Evolutionary conservation across 2,113 vertebrate genomes (phyloP).

Genomic region (Nibea albiflora): DNA sequence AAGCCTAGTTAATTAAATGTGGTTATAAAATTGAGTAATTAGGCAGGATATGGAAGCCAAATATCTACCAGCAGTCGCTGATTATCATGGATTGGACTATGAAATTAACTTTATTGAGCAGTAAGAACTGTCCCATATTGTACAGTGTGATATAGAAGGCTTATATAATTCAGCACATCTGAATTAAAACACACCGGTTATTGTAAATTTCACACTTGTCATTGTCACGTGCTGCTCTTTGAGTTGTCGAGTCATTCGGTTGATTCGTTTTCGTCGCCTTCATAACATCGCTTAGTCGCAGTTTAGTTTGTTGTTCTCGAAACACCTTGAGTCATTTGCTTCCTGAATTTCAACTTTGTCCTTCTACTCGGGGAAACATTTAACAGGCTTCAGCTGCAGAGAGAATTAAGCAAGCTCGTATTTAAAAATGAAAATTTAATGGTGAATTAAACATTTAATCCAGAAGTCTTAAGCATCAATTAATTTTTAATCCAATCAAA

Average conservation of each 20-base stretch:
- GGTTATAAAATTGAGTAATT: not conserved
- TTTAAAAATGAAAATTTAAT: conserved; percentile 64
- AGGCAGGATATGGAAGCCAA: not conserved
- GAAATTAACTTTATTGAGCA: conserved; percentile 6
- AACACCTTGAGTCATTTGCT: not conserved
- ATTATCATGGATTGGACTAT: conserved; percentile 18
- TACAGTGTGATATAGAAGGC: not conserved
- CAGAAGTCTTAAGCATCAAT: conserved; percentile 45
- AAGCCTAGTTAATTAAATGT: conserved; percentile 22
- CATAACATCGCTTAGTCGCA: not conserved
- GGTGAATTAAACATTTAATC: conserved; percentile 68
- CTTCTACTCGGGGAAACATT: conserved; percentile 20
- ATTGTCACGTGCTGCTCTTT: not conserved
- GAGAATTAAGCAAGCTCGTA: conserved; percentile 36
- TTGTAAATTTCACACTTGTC: not conserved
- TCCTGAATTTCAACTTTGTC: not conserved
- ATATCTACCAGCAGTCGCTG: not conserved
- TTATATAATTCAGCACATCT: not conserved
- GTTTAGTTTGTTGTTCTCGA: not conserved
- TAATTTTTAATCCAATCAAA: conserved; percentile 68
- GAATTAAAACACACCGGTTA: not conserved
- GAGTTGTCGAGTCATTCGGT: not conserved
- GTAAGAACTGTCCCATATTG: not conserved
- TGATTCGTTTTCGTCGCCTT: not conserved
- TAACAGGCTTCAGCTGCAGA: conserved; percentile 12